Evolutionary conservation across 2,888 invertebrate species (phyloP).

Genomic region (Rhingia rostrata): DNA sequence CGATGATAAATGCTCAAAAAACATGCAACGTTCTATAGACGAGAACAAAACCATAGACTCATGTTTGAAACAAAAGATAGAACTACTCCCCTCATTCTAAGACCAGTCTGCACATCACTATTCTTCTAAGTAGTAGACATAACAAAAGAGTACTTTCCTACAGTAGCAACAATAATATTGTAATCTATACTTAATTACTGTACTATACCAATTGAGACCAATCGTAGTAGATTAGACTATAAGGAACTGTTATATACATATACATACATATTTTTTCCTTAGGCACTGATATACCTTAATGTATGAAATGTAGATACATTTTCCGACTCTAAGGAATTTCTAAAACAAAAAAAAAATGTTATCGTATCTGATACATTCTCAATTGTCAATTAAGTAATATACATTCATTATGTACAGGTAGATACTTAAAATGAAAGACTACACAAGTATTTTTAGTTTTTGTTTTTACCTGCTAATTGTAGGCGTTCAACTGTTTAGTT

Average conservation of each 20-base stretch:
- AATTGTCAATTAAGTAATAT: slow-evolving; percentile 62
- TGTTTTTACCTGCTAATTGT: neutral
- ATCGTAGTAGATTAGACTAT: slow-evolving; percentile 56
- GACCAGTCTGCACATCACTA: slow-evolving; percentile 16
- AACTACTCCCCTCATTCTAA: slow-evolving; percentile 1
- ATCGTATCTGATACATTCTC: slow-evolving; percentile 17
- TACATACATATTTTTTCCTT: slow-evolving; percentile 33
- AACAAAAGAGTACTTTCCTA: slow-evolving; percentile 21
- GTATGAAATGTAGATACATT: slow-evolving; percentile 11
- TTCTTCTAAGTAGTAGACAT: slow-evolving; percentile 19
- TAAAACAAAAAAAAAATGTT: slow-evolving; percentile 12
- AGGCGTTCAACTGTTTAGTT: neutral
- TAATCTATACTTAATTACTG: slow-evolving; percentile 20
- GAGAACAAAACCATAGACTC: neutral
- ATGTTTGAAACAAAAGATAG: neutral
- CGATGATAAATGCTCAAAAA: slow-evolving; percentile 82
- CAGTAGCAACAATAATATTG: slow-evolving; percentile 44
- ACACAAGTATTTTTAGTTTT: neutral
- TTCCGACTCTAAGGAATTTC: slow-evolving; percentile 6
- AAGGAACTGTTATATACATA: slow-evolving; percentile 48
- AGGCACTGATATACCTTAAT: slow-evolving; percentile 53
- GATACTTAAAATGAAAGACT: neutral
- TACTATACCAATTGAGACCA: slow-evolving; percentile 63
- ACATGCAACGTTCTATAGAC: slow-evolving; percentile 83
- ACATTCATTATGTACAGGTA: slow-evolving; percentile 20